These are phyloP conservation scores for Laodelphax striatellus DNA, from an alignment of 1,140 invertebrate genomes.

Conservation along the genomic window DNA sequence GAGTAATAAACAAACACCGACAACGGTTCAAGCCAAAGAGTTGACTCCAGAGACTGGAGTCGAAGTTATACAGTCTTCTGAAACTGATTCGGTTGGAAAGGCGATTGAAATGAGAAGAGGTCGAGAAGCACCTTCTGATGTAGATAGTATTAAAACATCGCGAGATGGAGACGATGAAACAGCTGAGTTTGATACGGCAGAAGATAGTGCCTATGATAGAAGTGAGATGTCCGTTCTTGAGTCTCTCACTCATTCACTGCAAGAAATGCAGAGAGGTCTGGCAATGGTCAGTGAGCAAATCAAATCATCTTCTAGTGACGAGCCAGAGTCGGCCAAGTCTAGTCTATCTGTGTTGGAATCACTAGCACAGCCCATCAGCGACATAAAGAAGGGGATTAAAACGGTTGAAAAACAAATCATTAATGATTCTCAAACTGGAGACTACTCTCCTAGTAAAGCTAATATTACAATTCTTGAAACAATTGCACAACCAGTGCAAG, in stretches of 20 bases:
- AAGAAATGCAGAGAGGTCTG: conserved; percentile 25
- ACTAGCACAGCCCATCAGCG: conserved; percentile 42
- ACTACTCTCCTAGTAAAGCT: conserved; percentile 15
- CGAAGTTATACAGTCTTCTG: conserved; percentile 9
- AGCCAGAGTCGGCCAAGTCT: conserved; percentile 17
- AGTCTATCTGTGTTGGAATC: conserved; percentile 29
- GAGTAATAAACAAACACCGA: conserved; percentile 1
- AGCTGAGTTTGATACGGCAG: conserved; percentile 19
- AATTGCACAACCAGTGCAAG: conserved; percentile 36
- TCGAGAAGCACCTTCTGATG: conserved; percentile 2
- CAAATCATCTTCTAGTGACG: conserved; percentile 15
- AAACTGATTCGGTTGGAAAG: conserved; percentile 4
- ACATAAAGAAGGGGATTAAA: conserved; percentile 45
- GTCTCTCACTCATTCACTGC: conserved; percentile 23
- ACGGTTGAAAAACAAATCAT: conserved; percentile 30
- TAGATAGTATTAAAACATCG: conserved; percentile 11
- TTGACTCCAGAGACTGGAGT: conserved; percentile 5
- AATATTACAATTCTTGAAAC: conserved; percentile 35
- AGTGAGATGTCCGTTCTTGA: conserved; percentile 25
- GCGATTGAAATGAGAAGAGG: background rate
- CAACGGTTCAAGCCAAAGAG: conserved; percentile 5
- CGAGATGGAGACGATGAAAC: conserved; percentile 12
- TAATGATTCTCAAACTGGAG: conserved; percentile 17
- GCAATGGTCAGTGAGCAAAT: conserved; percentile 22
- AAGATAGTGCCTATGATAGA: conserved; percentile 21